Percentiles rank a stretch among this genome's conserved stretches.
Evolutionary conservation across 2,888 invertebrate genomes (phyloP).

Genomic region (Cheilosia vulpina): DNA sequence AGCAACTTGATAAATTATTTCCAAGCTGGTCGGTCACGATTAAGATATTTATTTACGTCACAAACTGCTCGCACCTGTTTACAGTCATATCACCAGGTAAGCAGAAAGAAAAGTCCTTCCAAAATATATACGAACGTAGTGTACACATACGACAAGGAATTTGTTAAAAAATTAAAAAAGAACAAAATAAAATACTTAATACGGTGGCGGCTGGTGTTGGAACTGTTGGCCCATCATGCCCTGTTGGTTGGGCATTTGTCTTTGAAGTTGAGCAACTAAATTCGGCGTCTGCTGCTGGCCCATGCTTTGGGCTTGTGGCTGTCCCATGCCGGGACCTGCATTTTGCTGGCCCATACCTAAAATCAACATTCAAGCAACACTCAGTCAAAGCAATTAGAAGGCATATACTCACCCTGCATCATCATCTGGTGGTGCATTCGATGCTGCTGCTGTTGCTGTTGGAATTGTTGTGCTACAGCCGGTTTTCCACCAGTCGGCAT

Average conservation of each 20-base stretch:
- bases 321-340: slow-evolving; percentile 79
- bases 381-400: slow-evolving; percentile 77
- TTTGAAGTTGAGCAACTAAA: slow-evolving; percentile 87
- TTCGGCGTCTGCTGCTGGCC: slow-evolving; percentile 86
- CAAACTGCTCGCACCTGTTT: slow-evolving; percentile 1
- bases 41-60: slow-evolving; percentile 24
- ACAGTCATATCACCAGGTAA: slow-evolving; percentile 8
- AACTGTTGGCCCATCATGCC: slow-evolving; percentile 82
- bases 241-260: slow-evolving; percentile 84
- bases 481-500: slow-evolving; percentile 81
- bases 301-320: slow-evolving; percentile 82
- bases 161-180: background rate
- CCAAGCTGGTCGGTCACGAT: background rate
- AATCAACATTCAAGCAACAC: slow-evolving; percentile 6
- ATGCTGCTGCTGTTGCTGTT: slow-evolving; percentile 85
- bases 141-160: slow-evolving; percentile 14
- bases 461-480: slow-evolving; percentile 81
- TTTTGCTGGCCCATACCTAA: slow-evolving; percentile 81
- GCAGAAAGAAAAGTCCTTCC: slow-evolving; percentile 28
- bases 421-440: slow-evolving; percentile 90
- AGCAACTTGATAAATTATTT: background rate
- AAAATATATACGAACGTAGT: slow-evolving; percentile 58
- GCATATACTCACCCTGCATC: slow-evolving; percentile 84
- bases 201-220: slow-evolving; percentile 84
- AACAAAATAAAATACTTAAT: slow-evolving; percentile 73